A percentile compares a stretch with the other conserved stretches of the same genome.
Conservation (phyloP, 2,797 vertebrate species). For the Propithecus perrieri region DNA sequence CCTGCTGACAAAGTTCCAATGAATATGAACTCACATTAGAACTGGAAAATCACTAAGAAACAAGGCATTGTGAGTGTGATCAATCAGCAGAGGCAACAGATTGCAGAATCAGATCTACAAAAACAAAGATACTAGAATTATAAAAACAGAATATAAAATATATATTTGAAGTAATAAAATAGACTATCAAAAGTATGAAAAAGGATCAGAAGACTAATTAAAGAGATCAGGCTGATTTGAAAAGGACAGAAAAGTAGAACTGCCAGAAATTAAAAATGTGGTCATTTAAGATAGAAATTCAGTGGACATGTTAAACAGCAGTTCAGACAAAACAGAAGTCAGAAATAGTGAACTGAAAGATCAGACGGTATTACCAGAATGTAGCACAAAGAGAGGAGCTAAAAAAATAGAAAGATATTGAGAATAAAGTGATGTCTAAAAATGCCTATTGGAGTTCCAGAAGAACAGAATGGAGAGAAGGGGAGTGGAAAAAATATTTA, state of each 20-base stretch:
- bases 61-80: background rate
- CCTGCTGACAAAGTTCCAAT: background rate
- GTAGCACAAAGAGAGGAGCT: background rate
- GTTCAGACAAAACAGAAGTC: background rate
- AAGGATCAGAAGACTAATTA: background rate
- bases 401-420: background rate
- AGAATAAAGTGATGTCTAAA: background rate
- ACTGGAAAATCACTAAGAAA: background rate
- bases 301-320: background rate
- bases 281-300: background rate
- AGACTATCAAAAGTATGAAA: background rate
- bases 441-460: background rate
- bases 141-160: background rate
- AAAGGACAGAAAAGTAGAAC: background rate
- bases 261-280: background rate
- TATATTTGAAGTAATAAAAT: background rate
- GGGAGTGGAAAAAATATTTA: background rate
- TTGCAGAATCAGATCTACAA: background rate
- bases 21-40: background rate
- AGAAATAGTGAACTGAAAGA: background rate
- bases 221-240: background rate
- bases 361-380: background rate
- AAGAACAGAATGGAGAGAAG: background rate
- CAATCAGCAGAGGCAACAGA: background rate
- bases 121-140: background rate